Conservation (phyloP, 2,113 vertebrate genomes). For the Anoura caudifer region DNA sequence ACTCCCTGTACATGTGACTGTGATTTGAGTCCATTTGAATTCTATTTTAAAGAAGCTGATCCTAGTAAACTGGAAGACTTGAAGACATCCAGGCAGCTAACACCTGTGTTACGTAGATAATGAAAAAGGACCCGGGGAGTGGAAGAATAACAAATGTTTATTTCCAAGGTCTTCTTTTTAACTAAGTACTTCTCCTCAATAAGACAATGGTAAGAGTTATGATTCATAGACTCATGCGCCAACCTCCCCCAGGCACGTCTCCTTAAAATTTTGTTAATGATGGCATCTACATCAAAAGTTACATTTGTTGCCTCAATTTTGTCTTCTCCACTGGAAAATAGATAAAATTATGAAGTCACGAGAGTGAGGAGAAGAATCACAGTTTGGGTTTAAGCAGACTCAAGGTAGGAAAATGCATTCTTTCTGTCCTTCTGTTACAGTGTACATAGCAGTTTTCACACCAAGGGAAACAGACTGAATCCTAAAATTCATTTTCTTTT, state of each 20-base stretch:
- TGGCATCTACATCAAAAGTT: background rate
- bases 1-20: background rate
- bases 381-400: background rate
- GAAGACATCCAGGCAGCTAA: constrained; percentile 17
- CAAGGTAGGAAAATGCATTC: background rate
- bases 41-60: constrained; percentile 25
- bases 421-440: background rate
- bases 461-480: background rate
- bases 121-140: background rate
- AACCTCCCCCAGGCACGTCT: background rate
- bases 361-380: background rate
- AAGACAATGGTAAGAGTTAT: background rate
- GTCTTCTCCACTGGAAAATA: background rate
- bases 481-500: background rate
- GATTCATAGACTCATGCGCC: background rate
- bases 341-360: background rate
- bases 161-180: background rate
- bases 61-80: background rate
- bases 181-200: background rate
- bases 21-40: constrained; percentile 9
- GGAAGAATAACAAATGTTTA: background rate
- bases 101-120: background rate
- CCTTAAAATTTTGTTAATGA: background rate
- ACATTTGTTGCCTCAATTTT: background rate
- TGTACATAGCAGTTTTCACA: background rate